phyloP scores from a whole-genome alignment of 2,113 vertebrate genomes.

The Sapajus apella region DNA sequence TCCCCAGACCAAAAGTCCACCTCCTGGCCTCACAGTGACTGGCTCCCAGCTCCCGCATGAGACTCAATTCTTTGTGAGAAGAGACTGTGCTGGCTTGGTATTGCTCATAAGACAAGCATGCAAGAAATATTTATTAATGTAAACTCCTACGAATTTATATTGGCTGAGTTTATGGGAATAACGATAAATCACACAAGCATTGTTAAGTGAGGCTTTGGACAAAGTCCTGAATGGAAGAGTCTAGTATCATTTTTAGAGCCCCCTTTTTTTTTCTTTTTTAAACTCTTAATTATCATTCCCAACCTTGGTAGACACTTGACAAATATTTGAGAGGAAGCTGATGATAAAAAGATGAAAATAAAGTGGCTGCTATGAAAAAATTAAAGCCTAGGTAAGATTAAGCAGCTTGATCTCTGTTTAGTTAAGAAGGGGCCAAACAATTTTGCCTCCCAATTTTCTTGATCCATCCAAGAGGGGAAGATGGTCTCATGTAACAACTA shows the following conservation, averaged over 20 bases:
- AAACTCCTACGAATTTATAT: slow-evolving; percentile 33
- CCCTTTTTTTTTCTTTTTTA: not conserved
- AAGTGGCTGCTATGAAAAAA: not conserved
- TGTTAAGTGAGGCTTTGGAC: slow-evolving; percentile 2
- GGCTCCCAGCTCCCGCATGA: not conserved
- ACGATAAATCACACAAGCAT: slow-evolving; percentile 13
- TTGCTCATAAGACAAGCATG: not conserved
- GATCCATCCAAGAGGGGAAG: not conserved
- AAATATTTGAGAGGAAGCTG: not conserved
- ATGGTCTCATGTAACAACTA: not conserved
- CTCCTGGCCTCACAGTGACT: not conserved
- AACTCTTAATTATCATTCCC: not conserved
- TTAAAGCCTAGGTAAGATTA: not conserved
- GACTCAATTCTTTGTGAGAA: not conserved
- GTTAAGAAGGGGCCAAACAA: not conserved
- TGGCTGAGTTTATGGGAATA: slow-evolving; percentile 29
- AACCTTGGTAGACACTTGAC: not conserved
- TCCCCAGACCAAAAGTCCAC: not conserved
- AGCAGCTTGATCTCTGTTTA: slow-evolving; percentile 17
- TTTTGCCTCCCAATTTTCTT: not conserved
- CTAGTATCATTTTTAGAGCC: not conserved
- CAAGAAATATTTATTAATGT: slow-evolving; percentile 41
- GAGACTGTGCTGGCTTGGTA: not conserved
- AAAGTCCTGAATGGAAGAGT: slow-evolving; percentile 9
- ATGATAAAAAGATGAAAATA: not conserved